Evolutionary conservation across 2,888 invertebrate species (phyloP).

Genomic region (Pilophorus perplexus): DNA sequence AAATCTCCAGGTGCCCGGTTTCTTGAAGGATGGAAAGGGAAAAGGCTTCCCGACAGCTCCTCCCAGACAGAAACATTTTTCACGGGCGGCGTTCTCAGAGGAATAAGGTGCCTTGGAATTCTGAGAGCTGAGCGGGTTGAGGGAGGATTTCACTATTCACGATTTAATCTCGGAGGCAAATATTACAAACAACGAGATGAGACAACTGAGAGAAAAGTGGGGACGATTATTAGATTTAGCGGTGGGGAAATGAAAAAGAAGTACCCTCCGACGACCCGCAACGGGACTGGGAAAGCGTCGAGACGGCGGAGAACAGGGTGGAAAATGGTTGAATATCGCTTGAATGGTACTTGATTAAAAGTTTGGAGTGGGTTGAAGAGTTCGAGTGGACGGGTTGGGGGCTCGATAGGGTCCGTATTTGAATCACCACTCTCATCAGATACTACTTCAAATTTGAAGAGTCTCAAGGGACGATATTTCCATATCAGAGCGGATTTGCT

Average conservation of each 20-base stretch:
- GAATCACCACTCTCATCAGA: no score
- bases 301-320: neutral
- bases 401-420: no score
- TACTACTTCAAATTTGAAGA: no score
- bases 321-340: conserved; percentile 6
- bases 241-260: conserved; percentile 18
- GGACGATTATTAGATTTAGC: conserved; percentile 16
- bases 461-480: no score
- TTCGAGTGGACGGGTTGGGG: neutral
- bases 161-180: conserved; percentile 13
- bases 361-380: conserved; percentile 3
- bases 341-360: conserved; percentile 24
- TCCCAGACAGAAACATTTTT: conserved; percentile 13
- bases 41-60: neutral
- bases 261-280: neutral
- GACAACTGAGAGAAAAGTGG: neutral
- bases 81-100: no score
- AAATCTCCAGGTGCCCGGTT: conserved; percentile 35
- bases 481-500: no score
- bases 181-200: neutral
- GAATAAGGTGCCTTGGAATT: neutral
- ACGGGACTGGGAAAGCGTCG: neutral
- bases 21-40: neutral
- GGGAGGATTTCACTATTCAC: neutral
- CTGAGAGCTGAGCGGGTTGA: neutral